A percentile compares a stretch with the other conserved stretches of the same genome.
phyloP scores from a whole-genome alignment of 2,797 vertebrate genomes.

The Erethizon dorsatum region DNA sequence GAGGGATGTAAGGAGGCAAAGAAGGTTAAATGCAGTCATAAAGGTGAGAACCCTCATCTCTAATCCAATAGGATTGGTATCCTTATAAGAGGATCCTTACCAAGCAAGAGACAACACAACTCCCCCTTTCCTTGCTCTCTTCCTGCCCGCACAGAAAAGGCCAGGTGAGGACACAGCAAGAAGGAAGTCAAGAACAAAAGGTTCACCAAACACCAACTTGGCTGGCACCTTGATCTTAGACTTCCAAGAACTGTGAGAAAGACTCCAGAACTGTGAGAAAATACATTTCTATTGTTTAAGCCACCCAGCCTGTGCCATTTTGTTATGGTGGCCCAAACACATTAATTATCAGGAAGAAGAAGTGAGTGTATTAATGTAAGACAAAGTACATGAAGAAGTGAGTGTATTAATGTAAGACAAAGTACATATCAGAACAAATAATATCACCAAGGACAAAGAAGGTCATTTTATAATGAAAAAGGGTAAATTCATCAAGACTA shows the following conservation, averaged over 20 bases:
- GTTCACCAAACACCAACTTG: not conserved
- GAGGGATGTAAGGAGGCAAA: not conserved
- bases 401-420: not conserved
- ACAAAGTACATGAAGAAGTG: not conserved
- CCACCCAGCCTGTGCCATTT: not conserved
- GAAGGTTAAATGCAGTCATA: not conserved
- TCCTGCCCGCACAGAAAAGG: not conserved
- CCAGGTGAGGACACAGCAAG: not conserved
- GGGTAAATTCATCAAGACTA: not conserved
- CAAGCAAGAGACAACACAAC: not conserved
- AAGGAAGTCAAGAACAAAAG: not conserved
- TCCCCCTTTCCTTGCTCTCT: not conserved
- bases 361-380: not conserved
- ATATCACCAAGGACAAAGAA: not conserved
- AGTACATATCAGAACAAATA: not conserved
- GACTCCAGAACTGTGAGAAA: not conserved
- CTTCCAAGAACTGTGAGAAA: not conserved
- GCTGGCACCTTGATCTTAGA: not conserved
- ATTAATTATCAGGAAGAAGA: constrained; percentile 19
- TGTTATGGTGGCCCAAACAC: not conserved
- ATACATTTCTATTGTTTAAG: not conserved
- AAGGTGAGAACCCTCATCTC: not conserved
- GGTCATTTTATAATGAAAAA: constrained; percentile 42
- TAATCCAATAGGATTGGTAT: not conserved
- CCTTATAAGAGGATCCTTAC: not conserved